Evolutionary conservation across 2,888 invertebrate genomes (phyloP), one percentile per base, ranked within the genome.

Genomic region (Coecobrya sp.): DNA sequence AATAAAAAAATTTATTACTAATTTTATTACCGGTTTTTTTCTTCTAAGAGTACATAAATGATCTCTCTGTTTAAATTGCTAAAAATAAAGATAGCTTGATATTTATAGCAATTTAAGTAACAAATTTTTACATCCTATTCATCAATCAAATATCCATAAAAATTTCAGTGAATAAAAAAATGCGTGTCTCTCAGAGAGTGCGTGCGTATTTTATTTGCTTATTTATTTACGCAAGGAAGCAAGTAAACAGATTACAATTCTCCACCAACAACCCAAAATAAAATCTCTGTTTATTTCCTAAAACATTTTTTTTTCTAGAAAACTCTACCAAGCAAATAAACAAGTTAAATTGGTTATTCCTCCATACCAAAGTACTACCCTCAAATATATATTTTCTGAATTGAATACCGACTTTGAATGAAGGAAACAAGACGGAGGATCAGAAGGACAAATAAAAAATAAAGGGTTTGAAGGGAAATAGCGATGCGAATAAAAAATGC

Each of bases 401-500:
- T 55, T 4, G 13, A 19, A 19, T 16, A 25, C 1, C 59, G 19
- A 59, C 3, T 7, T 1, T 1, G 25, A 65, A 70, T 1, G 25
- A 65, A 70, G n/a, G 27, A 36, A 36, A 36, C 13, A 16, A 70
- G 30, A 70, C 16, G 70, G 11, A n/a, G n/a, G n/a, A n/a, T n/a
- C n/a, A n/a, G n/a, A n/a, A n/a, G n/a, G n/a, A n/a, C 36, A 36
- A 3, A 70, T n/a, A 70, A n/a, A n/a, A 1, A 16, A 1, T 13
- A 5, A 65, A 36, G n/a, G 27, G 36, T 10, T 30, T 16, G 36
- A 70, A n/a, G 13, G 52, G 22, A 22, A 22, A n/a, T 52, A 52
- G 25, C 49, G n/a, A 81, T 81, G 22, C 19, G 49, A 76, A 49
- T 45, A 62, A 76, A 76, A 49, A n/a, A n/a, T n/a, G n/a, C 42